Evolutionary conservation across 2,797 vertebrate genomes (phyloP).

Genomic region (Mormyrus proboscirostris): DNA sequence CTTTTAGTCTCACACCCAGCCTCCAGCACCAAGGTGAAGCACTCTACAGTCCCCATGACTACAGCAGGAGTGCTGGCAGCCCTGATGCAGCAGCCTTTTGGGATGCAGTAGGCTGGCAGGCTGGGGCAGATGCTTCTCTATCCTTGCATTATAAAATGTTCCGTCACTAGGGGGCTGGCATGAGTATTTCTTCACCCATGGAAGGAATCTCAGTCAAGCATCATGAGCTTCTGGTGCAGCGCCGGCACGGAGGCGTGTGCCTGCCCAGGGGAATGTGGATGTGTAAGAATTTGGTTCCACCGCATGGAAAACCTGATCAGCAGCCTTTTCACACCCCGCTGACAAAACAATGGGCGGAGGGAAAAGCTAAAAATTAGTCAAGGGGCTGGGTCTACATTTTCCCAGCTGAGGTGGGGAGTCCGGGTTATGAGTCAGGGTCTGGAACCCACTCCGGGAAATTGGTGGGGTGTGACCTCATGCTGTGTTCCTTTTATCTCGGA

Average conservation of each 20-base stretch:
- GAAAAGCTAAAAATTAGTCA: neutral
- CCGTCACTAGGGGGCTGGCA: neutral
- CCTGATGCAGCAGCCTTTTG: neutral
- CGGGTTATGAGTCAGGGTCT: neutral
- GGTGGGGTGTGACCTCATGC: neutral
- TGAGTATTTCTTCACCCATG: neutral
- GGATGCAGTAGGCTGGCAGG: neutral
- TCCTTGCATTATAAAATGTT: neutral
- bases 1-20: neutral
- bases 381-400: neutral
- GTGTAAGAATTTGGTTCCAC: neutral
- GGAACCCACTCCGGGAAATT: neutral
- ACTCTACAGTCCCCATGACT: neutral
- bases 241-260: neutral
- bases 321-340: neutral
- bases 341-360: neutral
- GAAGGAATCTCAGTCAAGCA: neutral
- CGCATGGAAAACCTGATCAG: constrained; percentile 7
- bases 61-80: neutral
- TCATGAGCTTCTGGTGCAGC: neutral
- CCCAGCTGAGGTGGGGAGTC: neutral
- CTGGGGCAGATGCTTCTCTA: neutral
- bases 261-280: neutral
- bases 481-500: neutral
- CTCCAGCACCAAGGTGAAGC: neutral